These are phyloP conservation scores for Bombus superbus DNA, from an alignment of 1,140 invertebrate species.

Conservation along the genomic window DNA sequence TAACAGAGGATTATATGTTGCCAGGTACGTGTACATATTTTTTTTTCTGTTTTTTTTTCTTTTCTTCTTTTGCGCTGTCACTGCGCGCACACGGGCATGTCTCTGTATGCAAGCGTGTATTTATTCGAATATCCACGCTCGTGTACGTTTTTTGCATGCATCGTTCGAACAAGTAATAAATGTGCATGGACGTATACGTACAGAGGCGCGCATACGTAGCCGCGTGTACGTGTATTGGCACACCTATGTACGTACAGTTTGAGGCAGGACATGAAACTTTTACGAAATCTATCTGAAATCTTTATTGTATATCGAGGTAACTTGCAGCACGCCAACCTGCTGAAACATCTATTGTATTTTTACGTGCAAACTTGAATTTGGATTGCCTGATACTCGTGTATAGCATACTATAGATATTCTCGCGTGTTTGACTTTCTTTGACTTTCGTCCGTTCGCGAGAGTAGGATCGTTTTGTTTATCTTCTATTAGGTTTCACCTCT, in stretches of 20 bases:
- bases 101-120: not conserved
- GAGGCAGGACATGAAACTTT: conserved; percentile 3
- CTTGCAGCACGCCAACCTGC: not conserved
- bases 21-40: conserved; percentile 3
- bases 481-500: not conserved
- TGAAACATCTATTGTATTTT: not conserved
- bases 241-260: not conserved
- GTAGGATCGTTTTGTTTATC: not conserved
- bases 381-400: not conserved
- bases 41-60: not conserved
- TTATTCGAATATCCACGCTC: not conserved
- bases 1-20: conserved; percentile 38
- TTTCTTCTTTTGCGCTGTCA: not conserved
- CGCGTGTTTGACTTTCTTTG: not conserved
- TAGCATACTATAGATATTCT: too few species aligned
- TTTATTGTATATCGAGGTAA: not conserved
- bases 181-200: not conserved
- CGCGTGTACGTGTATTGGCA: too few species aligned
- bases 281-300: conserved; percentile 10
- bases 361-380: not conserved
- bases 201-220: too few species aligned
- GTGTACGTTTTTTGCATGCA: not conserved
- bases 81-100: not conserved
- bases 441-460: not conserved
- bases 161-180: conserved; percentile 20